A percentile compares a stretch with the other conserved stretches of the same genome.
Conservation (phyloP, 1,140 invertebrate genomes). For the Campoletis sonorensis region DNA sequence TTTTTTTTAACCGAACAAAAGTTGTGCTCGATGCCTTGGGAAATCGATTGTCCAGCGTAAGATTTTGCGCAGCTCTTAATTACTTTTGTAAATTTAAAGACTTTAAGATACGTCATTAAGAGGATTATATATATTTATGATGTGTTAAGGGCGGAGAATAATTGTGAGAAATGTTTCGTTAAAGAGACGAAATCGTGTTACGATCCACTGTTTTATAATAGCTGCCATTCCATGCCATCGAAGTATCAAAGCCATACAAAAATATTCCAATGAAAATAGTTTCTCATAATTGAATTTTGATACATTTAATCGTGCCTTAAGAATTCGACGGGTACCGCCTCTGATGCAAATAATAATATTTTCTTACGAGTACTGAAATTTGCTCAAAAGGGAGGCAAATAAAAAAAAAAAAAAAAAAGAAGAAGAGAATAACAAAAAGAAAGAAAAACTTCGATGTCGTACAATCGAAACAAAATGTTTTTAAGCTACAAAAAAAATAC, state of each 20-base stretch:
- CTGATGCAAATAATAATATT: not conserved
- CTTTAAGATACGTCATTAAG: slow-evolving; percentile 6
- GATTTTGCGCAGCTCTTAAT: not conserved
- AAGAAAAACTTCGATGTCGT: not conserved
- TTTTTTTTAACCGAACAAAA: not conserved
- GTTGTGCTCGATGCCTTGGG: not conserved
- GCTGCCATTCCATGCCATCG: slow-evolving; percentile 26
- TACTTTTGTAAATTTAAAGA: slow-evolving; percentile 13
- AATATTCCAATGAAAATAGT: slow-evolving; percentile 17
- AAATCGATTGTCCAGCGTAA: not conserved
- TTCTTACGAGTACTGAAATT: slow-evolving; percentile 25
- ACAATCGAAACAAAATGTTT: slow-evolving; percentile 23
- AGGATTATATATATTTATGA: slow-evolving; percentile 7
- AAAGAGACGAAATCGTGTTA: not conserved
- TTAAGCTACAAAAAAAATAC: slow-evolving; percentile 34
- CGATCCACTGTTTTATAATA: not conserved
- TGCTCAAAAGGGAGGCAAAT: slow-evolving; percentile 29
- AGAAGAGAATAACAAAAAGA: not conserved
- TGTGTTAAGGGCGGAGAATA: not conserved
- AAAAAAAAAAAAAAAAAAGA: slow-evolving; percentile 28
- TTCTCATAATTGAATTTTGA: slow-evolving; percentile 12
- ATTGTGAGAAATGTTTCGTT: not conserved
- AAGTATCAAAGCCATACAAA: not conserved
- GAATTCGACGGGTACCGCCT: not conserved
- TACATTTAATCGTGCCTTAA: slow-evolving; percentile 29